These are phyloP conservation scores for Pandemis heparana DNA, from an alignment of 2,888 invertebrate species.

Conservation along the genomic window DNA sequence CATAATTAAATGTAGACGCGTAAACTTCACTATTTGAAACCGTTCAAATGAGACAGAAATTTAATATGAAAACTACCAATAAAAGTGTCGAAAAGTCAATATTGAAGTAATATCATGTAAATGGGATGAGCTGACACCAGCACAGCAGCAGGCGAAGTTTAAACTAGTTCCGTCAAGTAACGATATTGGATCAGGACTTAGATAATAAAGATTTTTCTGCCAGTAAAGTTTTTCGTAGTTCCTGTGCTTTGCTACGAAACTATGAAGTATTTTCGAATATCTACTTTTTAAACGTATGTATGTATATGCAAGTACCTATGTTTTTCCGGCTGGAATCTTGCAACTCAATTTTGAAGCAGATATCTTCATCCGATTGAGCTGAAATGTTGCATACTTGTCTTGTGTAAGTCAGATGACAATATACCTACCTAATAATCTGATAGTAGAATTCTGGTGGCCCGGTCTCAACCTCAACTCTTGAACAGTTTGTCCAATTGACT, in stretches of 20 bases:
- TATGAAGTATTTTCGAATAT: neutral
- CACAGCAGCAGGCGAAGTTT: conserved; percentile 13
- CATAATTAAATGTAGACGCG: too few species aligned
- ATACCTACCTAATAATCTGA: too few species aligned
- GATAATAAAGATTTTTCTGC: conserved; percentile 24
- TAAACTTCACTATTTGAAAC: too few species aligned
- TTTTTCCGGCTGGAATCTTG: too few species aligned
- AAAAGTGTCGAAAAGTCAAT: conserved; percentile 1
- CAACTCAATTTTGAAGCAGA: too few species aligned
- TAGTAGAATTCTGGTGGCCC: too few species aligned
- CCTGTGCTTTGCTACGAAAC: neutral
- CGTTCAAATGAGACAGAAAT: neutral
- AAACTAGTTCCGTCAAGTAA: conserved; percentile 18
- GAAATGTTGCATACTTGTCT: too few species aligned
- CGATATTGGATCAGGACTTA: conserved; percentile 22
- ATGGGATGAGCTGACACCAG: neutral
- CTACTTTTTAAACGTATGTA: too few species aligned
- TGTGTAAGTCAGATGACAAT: too few species aligned
- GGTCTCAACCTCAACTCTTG: too few species aligned
- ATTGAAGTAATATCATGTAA: conserved; percentile 9
- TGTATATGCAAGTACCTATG: neutral
- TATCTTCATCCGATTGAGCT: too few species aligned
- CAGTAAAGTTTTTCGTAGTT: neutral
- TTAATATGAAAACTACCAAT: neutral
- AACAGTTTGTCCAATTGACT: too few species aligned